These are phyloP conservation scores for Ophion ventricosus DNA, from an alignment of 2,888 invertebrate species.

Conservation along the genomic window DNA sequence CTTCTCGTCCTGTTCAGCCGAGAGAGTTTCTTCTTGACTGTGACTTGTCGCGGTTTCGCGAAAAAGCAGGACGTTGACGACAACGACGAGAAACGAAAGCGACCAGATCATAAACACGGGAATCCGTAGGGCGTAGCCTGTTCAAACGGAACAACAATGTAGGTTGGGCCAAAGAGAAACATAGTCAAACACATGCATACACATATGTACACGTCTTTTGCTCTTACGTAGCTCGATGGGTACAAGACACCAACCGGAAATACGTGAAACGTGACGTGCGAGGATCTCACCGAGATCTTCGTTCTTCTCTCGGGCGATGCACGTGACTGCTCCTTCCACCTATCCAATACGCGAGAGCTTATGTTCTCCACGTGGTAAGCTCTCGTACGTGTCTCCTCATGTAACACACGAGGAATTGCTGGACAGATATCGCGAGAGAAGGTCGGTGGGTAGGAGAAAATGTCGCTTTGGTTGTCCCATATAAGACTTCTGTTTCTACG, in stretches of 20 bases:
- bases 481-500: slow-evolving; percentile 53
- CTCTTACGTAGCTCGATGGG: slow-evolving; percentile 28
- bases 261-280: slow-evolving; percentile 61
- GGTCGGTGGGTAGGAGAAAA: slow-evolving; percentile 54
- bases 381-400: slow-evolving; percentile 51
- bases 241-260: slow-evolving; percentile 63
- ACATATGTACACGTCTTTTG: slow-evolving; percentile 9
- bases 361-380: slow-evolving; percentile 47
- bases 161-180: background rate
- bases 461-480: slow-evolving; percentile 41
- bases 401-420: slow-evolving; percentile 34
- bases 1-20: slow-evolving; percentile 37
- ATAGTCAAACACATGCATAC: background rate
- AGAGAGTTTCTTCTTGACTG: slow-evolving; percentile 52
- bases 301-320: slow-evolving; percentile 35
- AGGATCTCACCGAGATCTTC: slow-evolving; percentile 48
- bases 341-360: slow-evolving; percentile 35
- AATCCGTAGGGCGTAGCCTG: background rate
- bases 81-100: slow-evolving; percentile 30
- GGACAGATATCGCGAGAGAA: slow-evolving; percentile 46
- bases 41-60: slow-evolving; percentile 32
- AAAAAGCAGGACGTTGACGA: slow-evolving; percentile 55
- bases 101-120: background rate
- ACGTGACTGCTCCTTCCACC: slow-evolving; percentile 17
- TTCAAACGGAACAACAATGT: background rate